Percentiles rank a stretch among this genome's conserved stretches.
Conservation (phyloP, 53 echinoderm and acorn worm genomes). For the Holothuria scabra region DNA sequence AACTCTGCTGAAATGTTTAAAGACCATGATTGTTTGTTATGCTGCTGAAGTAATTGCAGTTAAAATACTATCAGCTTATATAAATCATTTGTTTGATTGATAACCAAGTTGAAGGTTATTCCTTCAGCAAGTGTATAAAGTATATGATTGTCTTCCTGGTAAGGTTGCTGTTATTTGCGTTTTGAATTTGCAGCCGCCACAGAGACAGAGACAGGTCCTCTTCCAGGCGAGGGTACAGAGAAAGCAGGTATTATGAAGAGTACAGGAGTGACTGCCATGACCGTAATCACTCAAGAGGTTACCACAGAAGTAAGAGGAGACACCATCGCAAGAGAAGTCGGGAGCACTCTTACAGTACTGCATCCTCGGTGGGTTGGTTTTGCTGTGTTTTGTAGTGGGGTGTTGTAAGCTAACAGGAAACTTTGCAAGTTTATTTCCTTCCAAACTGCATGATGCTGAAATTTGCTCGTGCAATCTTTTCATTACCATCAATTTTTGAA, state of each 20-base stretch:
- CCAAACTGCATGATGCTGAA: no score
- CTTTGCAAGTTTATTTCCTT: no score
- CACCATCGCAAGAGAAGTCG: conserved; percentile 14
- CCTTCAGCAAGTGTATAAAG: background rate
- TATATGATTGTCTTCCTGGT: background rate
- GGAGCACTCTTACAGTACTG: conserved; percentile 28
- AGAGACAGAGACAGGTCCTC: conserved; percentile 13
- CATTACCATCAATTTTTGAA: no score
- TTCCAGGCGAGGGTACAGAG: conserved; percentile 38
- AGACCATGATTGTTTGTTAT: no score
- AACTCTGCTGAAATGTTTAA: no score
- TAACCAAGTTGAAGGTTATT: background rate
- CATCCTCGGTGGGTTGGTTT: conserved; percentile 44
- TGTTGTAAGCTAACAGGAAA: no score
- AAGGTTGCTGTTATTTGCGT: background rate
- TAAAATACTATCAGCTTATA: no score
- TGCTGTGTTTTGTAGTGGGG: background rate
- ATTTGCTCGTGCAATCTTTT: no score
- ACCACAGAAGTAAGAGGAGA: conserved; percentile 33
- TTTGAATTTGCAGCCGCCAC: conserved; percentile 38
- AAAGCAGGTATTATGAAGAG: conserved; percentile 35
- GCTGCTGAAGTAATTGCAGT: no score
- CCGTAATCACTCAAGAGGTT: conserved; percentile 17
- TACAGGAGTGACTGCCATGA: conserved; percentile 24
- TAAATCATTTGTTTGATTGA: no score